Evolutionary conservation across 1,140 invertebrate species (phyloP).

Genomic region (Microplitis mediator): DNA sequence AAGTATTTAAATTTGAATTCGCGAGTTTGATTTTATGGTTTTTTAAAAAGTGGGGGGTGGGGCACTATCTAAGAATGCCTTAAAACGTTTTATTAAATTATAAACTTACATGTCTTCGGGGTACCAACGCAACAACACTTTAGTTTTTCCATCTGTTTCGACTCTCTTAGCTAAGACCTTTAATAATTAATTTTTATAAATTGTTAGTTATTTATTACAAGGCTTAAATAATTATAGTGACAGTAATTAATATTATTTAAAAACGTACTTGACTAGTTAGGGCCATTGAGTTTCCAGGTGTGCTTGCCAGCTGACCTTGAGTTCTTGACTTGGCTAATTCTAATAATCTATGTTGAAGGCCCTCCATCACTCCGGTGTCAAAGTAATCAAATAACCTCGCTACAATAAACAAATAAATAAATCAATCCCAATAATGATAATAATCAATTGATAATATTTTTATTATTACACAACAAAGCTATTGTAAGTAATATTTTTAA

Average conservation of each 20-base stretch:
- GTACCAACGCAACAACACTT: conserved; percentile 72
- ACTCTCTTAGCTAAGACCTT: conserved; percentile 69
- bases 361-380: conserved; percentile 86
- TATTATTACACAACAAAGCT: no score
- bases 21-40: no score
- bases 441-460: no score
- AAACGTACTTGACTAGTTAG: conserved; percentile 70
- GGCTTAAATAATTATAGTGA: conserved; percentile 5
- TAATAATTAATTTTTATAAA: conserved; percentile 30
- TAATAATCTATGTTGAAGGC: conserved; percentile 74
- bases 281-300: conserved; percentile 64
- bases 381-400: conserved; percentile 88
- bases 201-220: neutral
- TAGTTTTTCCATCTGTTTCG: conserved; percentile 66
- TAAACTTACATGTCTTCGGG: conserved; percentile 72
- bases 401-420: conserved; percentile 53
- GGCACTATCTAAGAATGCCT: no score
- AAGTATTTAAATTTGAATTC: no score
- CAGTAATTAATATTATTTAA: conserved; percentile 1
- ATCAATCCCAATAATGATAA: neutral
- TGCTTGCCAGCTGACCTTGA: conserved; percentile 61
- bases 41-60: no score
- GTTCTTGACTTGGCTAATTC: conserved; percentile 69
- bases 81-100: conserved; percentile 11
- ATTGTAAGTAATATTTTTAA: no score